A percentile compares a stretch with the other conserved stretches of the same genome.
Evolutionary conservation across 2,888 invertebrate genomes (phyloP).

Genomic region (Pollenia amentaria): DNA sequence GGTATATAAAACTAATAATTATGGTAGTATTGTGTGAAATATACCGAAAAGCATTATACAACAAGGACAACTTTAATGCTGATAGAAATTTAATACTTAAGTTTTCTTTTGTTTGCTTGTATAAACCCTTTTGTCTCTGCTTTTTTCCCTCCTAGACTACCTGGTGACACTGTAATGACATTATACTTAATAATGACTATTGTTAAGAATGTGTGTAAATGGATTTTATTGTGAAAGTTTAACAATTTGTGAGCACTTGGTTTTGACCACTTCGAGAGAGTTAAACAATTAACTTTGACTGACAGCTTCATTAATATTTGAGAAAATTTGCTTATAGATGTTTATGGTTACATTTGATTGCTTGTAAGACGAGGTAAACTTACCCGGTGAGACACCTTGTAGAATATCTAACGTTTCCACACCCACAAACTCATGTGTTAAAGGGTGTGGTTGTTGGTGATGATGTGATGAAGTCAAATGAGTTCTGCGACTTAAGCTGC

Average conservation of each 20-base stretch:
- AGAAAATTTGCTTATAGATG: neutral
- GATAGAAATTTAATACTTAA: neutral
- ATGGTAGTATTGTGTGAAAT: slow-evolving; percentile 16
- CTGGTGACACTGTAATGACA: neutral
- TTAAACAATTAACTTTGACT: neutral
- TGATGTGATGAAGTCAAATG: slow-evolving; percentile 77
- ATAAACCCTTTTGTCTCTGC: too few species aligned
- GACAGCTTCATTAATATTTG: slow-evolving; percentile 3
- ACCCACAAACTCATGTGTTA: slow-evolving; percentile 81
- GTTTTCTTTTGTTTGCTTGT: neutral
- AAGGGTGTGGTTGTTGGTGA: slow-evolving; percentile 73
- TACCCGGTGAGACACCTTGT: slow-evolving; percentile 84
- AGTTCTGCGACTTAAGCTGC: slow-evolving; percentile 77
- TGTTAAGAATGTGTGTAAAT: neutral
- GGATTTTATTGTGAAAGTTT: neutral
- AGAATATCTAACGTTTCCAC: slow-evolving; percentile 84
- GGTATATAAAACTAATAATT: slow-evolving; percentile 18
- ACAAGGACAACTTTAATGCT: neutral
- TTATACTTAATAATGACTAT: neutral
- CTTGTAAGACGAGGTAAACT: slow-evolving; percentile 53
- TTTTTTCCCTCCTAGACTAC: neutral
- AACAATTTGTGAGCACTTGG: neutral
- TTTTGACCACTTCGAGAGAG: neutral
- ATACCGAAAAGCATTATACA: neutral
- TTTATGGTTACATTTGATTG: neutral